A percentile compares a stretch with the other conserved stretches of the same genome.
phyloP scores from a whole-genome alignment of 2,797 vertebrate genomes.

The Trachurus trachurus region DNA sequence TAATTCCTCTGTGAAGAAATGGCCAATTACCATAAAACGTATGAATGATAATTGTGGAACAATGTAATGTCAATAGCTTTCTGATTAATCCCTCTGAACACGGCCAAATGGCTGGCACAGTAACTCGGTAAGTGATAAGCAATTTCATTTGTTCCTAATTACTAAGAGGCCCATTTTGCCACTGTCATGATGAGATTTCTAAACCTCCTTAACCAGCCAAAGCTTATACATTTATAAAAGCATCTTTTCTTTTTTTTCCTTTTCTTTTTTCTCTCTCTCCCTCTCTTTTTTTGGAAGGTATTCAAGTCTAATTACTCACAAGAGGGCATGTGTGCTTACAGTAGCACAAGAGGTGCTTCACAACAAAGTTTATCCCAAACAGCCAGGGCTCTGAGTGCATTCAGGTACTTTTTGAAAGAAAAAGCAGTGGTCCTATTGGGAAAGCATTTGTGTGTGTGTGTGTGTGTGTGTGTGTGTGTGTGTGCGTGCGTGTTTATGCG shows the following conservation, averaged over 20 bases:
- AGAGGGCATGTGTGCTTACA: constrained; percentile 78
- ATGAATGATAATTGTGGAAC: constrained; percentile 88
- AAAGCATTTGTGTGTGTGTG: constrained; percentile 19
- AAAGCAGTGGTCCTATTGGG: constrained; percentile 40
- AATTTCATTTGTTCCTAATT: constrained; percentile 88
- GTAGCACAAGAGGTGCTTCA: constrained; percentile 80
- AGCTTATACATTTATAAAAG: constrained; percentile 81
- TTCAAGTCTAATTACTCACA: constrained; percentile 82
- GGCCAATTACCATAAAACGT: constrained; percentile 86
- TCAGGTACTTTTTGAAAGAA: constrained; percentile 47
- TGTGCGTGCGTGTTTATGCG: constrained; percentile 22
- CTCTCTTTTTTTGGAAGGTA: constrained; percentile 69
- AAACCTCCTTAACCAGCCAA: constrained; percentile 80
- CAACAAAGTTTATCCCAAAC: constrained; percentile 76
- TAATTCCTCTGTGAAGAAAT: constrained; percentile 84
- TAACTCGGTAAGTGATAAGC: constrained; percentile 85
- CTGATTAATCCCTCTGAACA: constrained; percentile 86
- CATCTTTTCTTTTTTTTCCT: constrained; percentile 41
- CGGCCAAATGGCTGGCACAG: constrained; percentile 81
- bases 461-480: not conserved
- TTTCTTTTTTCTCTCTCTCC: constrained; percentile 7
- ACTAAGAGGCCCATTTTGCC: constrained; percentile 82
- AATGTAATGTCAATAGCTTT: constrained; percentile 87
- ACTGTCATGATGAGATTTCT: constrained; percentile 81
- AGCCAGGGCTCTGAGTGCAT: constrained; percentile 46